Evolutionary conservation across 2,113 vertebrate species (phyloP), one percentile per base, ranked within the genome.

Genomic region (Myrmophylax atrothorax): DNA sequence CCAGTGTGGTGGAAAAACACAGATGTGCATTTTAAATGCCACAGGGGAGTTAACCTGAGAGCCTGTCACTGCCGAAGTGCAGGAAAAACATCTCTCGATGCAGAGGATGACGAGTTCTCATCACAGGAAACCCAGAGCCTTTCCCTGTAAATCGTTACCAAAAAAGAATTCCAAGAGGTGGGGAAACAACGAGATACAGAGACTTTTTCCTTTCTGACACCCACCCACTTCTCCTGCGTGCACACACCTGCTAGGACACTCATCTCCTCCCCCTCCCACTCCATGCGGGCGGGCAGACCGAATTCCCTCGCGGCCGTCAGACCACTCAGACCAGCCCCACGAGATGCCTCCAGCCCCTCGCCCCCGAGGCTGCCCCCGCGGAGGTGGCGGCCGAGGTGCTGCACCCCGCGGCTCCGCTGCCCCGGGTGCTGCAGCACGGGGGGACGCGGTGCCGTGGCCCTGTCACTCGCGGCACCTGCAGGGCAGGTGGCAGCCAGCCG

Each of bases 1-100:
- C 66, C 72, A 42, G 60, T 18, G 73, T 5, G 78, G 28, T 70
- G 72, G 86, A 70, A 93, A 92, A 95, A 88, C 64, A 3, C 53
- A 92, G 76, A 84, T 95, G 86, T 73, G 80, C 76, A 38, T 92
- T 95, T 89, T 80, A 92, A 96, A 89, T 49, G 80, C 49, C 93
- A 74, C 50, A 10, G 3, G 80, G 42, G 89, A 96, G 31, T 86
- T 77, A 92, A 86, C 59, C 76, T 58, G 89, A 87, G 80, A 94
- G 73, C 50, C 76, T 8, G 35, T 70, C 50, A 67, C 70, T 75
- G 82, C 44, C 1, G 3, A 74, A 80, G 89, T 69, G 55, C 50
- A 63, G 84, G 9, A 86, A 55, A 58, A 94, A 44, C 72, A 62
- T 53, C 53, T 46, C 63, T 58, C 2, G 3, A 37, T 11, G 42